Base-by-base conservation (phyloP, 2,113 vertebrate species). In the Oostethus manadensis region DNA sequence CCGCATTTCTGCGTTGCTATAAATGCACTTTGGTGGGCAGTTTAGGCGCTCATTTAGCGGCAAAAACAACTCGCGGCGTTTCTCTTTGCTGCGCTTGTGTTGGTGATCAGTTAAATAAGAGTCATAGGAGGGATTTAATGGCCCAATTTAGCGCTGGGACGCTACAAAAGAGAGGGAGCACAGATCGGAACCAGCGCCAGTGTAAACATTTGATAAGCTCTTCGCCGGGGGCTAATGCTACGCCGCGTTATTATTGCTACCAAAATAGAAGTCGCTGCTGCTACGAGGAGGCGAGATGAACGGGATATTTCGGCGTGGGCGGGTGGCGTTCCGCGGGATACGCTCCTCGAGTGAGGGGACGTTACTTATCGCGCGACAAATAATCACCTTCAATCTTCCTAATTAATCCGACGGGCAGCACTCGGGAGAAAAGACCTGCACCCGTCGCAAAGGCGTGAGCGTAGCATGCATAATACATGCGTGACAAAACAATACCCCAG, bases 401-500 rank as follows among this genome's bases (percentile, higher is more conserved):
- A 79, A 86, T 87, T 74, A 87, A 82, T 84, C 80, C 58, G 79
- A 71, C 70, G 70, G 75, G 66, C 63, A 60, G 51, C 58, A 14
- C 38, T 42, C 11, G 71, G 71, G 68, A 47, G 55, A 64, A 51
- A 65, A 74, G 63, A 58, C 62, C 58, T 58, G 57, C 64, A 47
- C 62, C 68, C 60, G 26, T 66, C 64, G 76, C 58, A 49, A 1
- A 40, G 74, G 44, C 73, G 73, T 65, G 69, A 83, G 78, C 62
- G 69, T 65, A 54, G 81, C 83, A 82, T 81, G 77, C 77, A 85
- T 85, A 87, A 81, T 82, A 81, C 85, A 88, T 86, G 82, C 83
- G 80, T 84, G 86, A 85, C 86, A 87, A 86, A 88, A 87, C 85
- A 85, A 89, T 84, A 84, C 84, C 84, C 79, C 80, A 70, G 84